Conservation (phyloP, 2,113 vertebrate species). For the Urocynchramus pylzowi region DNA sequence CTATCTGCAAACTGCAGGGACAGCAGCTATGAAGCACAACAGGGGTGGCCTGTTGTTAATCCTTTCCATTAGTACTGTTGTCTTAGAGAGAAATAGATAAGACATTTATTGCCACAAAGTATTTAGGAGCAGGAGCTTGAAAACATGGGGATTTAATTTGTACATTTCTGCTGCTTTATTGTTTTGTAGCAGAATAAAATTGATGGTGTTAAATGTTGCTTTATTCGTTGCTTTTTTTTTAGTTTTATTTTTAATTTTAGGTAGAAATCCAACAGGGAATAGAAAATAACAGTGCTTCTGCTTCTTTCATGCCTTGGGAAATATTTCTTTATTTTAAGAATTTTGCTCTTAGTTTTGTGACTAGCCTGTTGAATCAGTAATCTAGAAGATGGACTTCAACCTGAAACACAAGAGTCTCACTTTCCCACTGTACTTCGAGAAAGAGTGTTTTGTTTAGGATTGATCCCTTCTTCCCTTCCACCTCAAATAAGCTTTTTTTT, state of each 20-base stretch:
- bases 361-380: neutral
- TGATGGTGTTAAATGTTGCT: neutral
- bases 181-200: neutral
- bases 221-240: neutral
- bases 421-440: neutral
- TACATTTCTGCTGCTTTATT: neutral
- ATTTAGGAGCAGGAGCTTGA: neutral
- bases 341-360: neutral
- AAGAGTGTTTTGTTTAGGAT: neutral
- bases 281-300: neutral
- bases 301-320: neutral
- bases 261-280: neutral
- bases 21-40: neutral
- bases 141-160: neutral
- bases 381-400: neutral
- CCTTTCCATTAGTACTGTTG: neutral
- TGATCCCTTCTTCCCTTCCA: neutral
- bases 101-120: neutral
- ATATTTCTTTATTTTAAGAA: neutral
- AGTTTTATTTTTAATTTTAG: neutral
- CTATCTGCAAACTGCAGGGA: neutral
- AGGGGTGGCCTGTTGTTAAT: neutral
- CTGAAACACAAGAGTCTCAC: neutral
- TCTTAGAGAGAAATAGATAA: neutral
- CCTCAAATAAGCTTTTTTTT: neutral